phyloP scores from a whole-genome alignment of 2,113 vertebrate species.

The Numida meleagris region DNA sequence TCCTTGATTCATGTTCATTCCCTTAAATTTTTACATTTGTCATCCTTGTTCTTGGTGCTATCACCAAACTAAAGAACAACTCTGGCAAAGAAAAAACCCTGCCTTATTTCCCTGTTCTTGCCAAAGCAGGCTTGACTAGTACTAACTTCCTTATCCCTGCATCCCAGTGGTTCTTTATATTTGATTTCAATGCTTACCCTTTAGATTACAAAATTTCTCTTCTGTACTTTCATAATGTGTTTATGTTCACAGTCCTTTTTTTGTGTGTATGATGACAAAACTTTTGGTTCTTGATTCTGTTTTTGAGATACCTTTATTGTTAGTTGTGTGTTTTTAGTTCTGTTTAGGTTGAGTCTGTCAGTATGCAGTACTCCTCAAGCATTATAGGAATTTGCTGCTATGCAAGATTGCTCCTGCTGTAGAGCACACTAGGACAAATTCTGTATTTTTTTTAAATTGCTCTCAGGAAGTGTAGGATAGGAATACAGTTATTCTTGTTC shows the following conservation, averaged over 20 bases:
- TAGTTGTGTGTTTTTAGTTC: neutral
- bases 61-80: neutral
- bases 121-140: neutral
- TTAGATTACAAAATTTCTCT: neutral
- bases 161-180: neutral
- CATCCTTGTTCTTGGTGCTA: neutral
- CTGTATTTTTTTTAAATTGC: rapidly evolving
- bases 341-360: neutral
- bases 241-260: neutral
- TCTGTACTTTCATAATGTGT: neutral
- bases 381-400: neutral
- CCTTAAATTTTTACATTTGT: neutral
- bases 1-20: neutral
- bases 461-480: neutral
- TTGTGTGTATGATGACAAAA: neutral
- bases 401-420: neutral
- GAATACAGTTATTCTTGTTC: neutral
- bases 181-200: neutral
- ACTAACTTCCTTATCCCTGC: neutral
- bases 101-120: neutral
- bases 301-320: neutral
- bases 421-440: neutral
- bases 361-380: neutral
- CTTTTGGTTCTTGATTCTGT: neutral
- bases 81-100: neutral